Percentiles rank a stretch among this genome's conserved stretches.
phyloP scores from a whole-genome alignment of 2,888 invertebrate species.

The Orchesella flavescens region DNA sequence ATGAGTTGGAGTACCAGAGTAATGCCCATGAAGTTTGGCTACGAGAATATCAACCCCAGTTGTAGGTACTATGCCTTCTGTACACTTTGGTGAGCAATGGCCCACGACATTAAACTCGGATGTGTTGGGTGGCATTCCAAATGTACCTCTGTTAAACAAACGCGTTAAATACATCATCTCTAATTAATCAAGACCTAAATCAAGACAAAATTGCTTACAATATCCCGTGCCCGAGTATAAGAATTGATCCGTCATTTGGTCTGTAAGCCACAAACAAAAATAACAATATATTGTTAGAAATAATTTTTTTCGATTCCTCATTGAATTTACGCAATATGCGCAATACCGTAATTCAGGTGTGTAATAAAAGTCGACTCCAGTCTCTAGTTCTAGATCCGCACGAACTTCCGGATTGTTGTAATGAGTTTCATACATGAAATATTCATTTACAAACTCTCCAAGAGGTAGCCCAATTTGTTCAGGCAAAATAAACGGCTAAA shows the following conservation, averaged over 20 bases:
- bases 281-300: too few species aligned
- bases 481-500: slow-evolving; percentile 31
- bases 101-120: slow-evolving; percentile 30
- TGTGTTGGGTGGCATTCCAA: slow-evolving; percentile 19
- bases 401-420: slow-evolving; percentile 39
- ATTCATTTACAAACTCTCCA: slow-evolving; percentile 38
- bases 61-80: slow-evolving; percentile 13
- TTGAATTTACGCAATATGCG: too few species aligned
- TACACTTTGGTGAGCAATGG: slow-evolving; percentile 43
- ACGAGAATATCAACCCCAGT: slow-evolving; percentile 41
- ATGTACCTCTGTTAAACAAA: too few species aligned
- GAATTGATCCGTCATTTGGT: slow-evolving; percentile 8
- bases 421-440: slow-evolving; percentile 49
- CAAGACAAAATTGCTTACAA: too few species aligned
- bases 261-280: neutral
- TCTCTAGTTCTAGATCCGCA: slow-evolving; percentile 5
- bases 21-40: slow-evolving; percentile 44
- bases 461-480: slow-evolving; percentile 41
- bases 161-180: too few species aligned
- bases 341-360: slow-evolving; percentile 38
- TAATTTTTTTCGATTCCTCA: too few species aligned
- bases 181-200: too few species aligned
- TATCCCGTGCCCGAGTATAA: too few species aligned
- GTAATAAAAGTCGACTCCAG: slow-evolving; percentile 42
- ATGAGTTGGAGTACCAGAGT: slow-evolving; percentile 29